phyloP scores from a whole-genome alignment of 2,888 invertebrate species.

The Limnephilus marmoratus region DNA sequence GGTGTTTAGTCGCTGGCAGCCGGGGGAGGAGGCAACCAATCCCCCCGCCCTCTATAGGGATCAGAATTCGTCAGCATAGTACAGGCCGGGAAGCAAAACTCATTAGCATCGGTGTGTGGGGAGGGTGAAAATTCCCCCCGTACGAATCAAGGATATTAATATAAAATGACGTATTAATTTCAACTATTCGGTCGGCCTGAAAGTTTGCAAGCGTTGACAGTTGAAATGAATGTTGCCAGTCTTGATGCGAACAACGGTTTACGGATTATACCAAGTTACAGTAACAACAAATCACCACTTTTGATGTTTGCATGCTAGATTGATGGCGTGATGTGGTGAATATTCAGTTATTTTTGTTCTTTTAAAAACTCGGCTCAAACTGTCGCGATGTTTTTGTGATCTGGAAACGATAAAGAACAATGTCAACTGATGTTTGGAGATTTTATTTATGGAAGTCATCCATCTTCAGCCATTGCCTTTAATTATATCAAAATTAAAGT shows the following conservation, averaged over 20 bases:
- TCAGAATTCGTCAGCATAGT: neutral
- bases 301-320: neutral
- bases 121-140: constrained; percentile 6
- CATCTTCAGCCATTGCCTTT: neutral
- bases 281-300: neutral
- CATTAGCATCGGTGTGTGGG: constrained; percentile 32
- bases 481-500: neutral
- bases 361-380: neutral
- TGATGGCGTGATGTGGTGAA: neutral
- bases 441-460: neutral
- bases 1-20: neutral
- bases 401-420: neutral
- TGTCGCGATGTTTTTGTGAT: neutral
- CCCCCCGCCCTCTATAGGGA: neutral
- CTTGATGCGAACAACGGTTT: neutral
- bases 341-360: neutral
- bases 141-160: constrained; percentile 45
- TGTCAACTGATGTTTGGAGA: neutral
- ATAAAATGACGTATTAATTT: constrained; percentile 55
- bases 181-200: constrained; percentile 50
- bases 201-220: constrained; percentile 37
- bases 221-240: constrained; percentile 44
- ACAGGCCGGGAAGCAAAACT: constrained; percentile 24
- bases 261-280: neutral
- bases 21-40: neutral